Percentiles rank a stretch among this genome's conserved stretches.
Conservation (phyloP, 1,140 invertebrate genomes). For the Leucophenga varia region DNA sequence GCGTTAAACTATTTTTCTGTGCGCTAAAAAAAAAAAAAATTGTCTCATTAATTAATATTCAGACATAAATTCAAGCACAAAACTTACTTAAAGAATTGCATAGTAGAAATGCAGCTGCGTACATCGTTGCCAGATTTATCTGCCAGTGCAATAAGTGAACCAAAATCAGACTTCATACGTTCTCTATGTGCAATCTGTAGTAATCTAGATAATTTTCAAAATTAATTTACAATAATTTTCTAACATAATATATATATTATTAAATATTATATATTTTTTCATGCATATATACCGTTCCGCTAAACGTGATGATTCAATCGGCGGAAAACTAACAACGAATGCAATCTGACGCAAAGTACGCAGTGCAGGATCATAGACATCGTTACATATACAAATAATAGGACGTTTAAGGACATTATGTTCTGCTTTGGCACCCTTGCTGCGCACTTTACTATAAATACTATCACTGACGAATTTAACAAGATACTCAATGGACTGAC, state of each 20-base stretch:
- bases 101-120: constrained; percentile 81
- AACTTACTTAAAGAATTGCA: constrained; percentile 72
- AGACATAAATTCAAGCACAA: too few relatives aligned
- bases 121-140: constrained; percentile 86
- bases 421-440: constrained; percentile 59
- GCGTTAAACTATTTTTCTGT: constrained; percentile 58
- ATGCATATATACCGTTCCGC: constrained; percentile 62
- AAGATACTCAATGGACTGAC: constrained; percentile 82
- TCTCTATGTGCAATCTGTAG: constrained; percentile 70
- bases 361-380: constrained; percentile 84
- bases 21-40: constrained; percentile 24
- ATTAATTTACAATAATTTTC: too few relatives aligned
- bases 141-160: constrained; percentile 71
- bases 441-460: constrained; percentile 60
- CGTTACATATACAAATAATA: constrained; percentile 96
- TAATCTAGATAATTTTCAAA: constrained; percentile 52
- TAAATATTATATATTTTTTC: neutral
- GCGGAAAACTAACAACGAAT: constrained; percentile 74
- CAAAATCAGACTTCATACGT: constrained; percentile 70
- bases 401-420: constrained; percentile 72
- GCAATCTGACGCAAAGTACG: constrained; percentile 72
- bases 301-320: constrained; percentile 64
- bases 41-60: neutral
- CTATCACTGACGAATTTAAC: constrained; percentile 76
- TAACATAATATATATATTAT: too few relatives aligned